Conservation (phyloP, 2,797 vertebrate genomes). For the Chiloscyllium punctatum region DNA sequence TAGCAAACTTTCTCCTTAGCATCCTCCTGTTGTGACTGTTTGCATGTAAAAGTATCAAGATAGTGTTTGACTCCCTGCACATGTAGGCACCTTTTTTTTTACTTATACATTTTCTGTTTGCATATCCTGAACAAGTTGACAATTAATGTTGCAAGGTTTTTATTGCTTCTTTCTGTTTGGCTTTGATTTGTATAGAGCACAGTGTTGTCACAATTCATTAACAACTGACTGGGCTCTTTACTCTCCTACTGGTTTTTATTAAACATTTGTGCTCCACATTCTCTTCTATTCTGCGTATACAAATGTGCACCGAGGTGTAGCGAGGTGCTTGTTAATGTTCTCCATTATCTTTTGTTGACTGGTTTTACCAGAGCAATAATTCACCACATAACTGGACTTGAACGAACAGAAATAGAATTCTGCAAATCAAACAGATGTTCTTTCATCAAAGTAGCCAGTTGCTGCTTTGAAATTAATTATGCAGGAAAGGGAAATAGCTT, state of each 20-base stretch:
- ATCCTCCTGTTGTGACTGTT: background rate
- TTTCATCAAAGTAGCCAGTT: background rate
- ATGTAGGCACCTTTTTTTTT: background rate
- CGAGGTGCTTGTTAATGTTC: background rate
- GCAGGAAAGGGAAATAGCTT: background rate
- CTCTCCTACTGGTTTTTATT: background rate
- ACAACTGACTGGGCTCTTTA: background rate
- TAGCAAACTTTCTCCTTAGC: background rate
- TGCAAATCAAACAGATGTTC: background rate
- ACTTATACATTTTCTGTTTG: background rate
- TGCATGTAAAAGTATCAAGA: background rate
- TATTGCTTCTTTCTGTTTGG: background rate
- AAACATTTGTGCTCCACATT: background rate
- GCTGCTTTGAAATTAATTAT: background rate
- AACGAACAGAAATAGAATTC: background rate
- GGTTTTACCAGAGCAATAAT: slow-evolving; percentile 7
- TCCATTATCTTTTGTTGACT: slow-evolving; percentile 28
- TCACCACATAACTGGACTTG: slow-evolving; percentile 18
- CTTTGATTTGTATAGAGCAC: background rate
- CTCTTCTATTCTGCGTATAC: background rate
- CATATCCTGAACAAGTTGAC: background rate
- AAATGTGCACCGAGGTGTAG: background rate
- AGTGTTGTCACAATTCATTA: slow-evolving; percentile 7
- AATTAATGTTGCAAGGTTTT: background rate
- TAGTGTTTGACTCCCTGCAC: background rate